Evolutionary conservation across 2,113 vertebrate genomes (phyloP).

Genomic region (Zeus faber): DNA sequence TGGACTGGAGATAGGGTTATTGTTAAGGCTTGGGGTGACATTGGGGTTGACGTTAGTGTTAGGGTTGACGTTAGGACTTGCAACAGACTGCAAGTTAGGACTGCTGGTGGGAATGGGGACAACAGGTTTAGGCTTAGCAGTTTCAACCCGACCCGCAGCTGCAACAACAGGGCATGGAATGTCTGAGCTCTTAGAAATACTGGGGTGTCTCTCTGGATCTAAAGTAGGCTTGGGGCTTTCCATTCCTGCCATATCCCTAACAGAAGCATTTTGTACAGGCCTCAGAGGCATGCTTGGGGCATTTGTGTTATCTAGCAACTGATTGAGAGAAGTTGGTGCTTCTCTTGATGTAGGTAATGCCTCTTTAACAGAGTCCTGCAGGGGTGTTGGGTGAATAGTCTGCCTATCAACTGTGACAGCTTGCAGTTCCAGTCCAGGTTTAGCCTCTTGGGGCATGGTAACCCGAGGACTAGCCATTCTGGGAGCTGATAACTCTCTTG

Average conservation of each 20-base stretch:
- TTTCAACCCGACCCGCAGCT: constrained; percentile 41
- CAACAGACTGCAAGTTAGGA: constrained; percentile 36
- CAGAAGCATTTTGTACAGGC: constrained; percentile 53
- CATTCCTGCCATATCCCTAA: constrained; percentile 52
- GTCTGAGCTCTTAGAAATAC: constrained; percentile 52
- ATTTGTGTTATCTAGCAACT: constrained; percentile 89
- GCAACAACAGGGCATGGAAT: constrained; percentile 20
- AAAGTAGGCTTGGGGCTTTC: constrained; percentile 46
- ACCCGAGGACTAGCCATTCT: constrained; percentile 77
- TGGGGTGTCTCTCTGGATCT: constrained; percentile 52
- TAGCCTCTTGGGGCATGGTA: constrained; percentile 73
- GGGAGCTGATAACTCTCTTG: constrained; percentile 75
- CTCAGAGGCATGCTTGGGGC: constrained; percentile 79
- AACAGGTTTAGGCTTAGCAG: constrained; percentile 51
- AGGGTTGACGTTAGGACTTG: constrained; percentile 31
- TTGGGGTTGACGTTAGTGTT: constrained; percentile 41
- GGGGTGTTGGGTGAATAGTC: constrained; percentile 32
- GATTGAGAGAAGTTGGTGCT: constrained; percentile 90
- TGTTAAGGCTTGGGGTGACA: constrained; percentile 37
- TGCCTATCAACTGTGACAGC: constrained; percentile 56
- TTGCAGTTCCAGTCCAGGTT: constrained; percentile 76
- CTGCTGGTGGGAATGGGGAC: constrained; percentile 43
- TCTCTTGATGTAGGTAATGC: constrained; percentile 81
- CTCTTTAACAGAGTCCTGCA: constrained; percentile 76
- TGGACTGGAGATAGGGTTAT: constrained; percentile 30